Base-by-base conservation (phyloP, 2,797 vertebrate genomes). In the Gorsachius magnificus region DNA sequence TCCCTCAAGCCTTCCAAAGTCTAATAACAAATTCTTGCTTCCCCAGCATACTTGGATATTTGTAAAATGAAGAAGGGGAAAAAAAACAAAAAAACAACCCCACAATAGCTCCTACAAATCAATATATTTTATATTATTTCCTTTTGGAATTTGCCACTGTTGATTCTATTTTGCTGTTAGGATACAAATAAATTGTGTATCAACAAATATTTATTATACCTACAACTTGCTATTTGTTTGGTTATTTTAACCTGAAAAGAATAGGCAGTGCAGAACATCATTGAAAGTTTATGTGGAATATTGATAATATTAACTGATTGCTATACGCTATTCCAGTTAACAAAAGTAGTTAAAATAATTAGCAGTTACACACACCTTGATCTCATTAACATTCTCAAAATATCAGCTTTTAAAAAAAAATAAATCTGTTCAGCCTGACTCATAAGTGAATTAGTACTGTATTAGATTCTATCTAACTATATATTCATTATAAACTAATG, bases 401-500 rank as follows among this genome's bases (percentile, higher is more conserved):
- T 68, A 82, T 25, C 78, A 16, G 38, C 18, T 75, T 54, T 54
- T 31, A n/a, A 24, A 22, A 75, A 75, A 50, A n/a, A 24, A 25
- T 4, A 54, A 54, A 38, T 19, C 43, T 71, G 13, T 91, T 95
- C 29, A 93, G 43, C 41, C 43, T 70, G n/a, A 54, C 21, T 97
- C 22, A 2, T 43, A 72, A 95, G 60, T 90, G 25, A 70, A 92
- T 93, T 95, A 94, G 71, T 72, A 77, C 48, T 45, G 31, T 82
- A 93, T 93, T 96, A 83, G 65, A 69, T 61, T 85, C 66, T 92
- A 85, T 33, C 83, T 71, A 91, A 84, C 54, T 61, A 82, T 83
- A 90, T 65, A 90, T 94, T 93, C 87, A 96, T 96, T 96, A 95
- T 79, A 82, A 94, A 95, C 53, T 82, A 94, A 91, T 97, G 91